Evolutionary conservation across 2,797 vertebrate genomes (phyloP).

Genomic region (Pogonophryne albipinna): DNA sequence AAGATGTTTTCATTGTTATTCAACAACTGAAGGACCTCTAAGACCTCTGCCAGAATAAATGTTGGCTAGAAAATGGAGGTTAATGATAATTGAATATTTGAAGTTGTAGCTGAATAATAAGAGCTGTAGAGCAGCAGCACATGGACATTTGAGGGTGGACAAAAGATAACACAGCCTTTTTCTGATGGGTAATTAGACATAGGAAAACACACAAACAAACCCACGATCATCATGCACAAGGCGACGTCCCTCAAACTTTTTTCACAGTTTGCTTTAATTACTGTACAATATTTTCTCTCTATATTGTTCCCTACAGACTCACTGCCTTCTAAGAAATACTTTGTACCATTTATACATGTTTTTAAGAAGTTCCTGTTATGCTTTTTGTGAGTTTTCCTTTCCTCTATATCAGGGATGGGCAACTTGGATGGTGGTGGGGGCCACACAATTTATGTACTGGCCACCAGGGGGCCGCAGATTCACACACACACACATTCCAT

Average conservation of each 20-base stretch:
- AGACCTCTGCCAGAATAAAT: slow-evolving; percentile 32
- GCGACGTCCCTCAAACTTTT: too few relatives aligned
- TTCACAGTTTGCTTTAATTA: neutral
- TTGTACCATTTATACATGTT: neutral
- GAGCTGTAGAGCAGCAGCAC: slow-evolving; percentile 3
- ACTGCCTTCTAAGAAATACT: neutral
- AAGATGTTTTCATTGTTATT: slow-evolving; percentile 60
- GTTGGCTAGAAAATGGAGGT: slow-evolving; percentile 46
- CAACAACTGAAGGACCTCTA: slow-evolving; percentile 37
- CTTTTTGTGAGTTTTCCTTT: neutral
- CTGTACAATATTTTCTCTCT: neutral
- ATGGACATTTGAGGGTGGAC: slow-evolving; percentile 3
- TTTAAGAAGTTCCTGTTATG: neutral
- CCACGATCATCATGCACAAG: neutral
- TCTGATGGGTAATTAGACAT: slow-evolving; percentile 10
- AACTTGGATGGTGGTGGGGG: too few relatives aligned
- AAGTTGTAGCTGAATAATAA: slow-evolving; percentile 53
- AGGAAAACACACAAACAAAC: slow-evolving; percentile 1
- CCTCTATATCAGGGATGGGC: too few relatives aligned
- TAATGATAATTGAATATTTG: slow-evolving; percentile 67
- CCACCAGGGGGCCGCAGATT: too few relatives aligned
- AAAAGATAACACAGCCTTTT: slow-evolving; percentile 27
- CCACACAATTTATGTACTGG: too few relatives aligned
- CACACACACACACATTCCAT: too few relatives aligned
- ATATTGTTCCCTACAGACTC: slow-evolving; percentile 1